Evolutionary conservation across 2,888 invertebrate species (phyloP).

Genomic region (Drosophila borealis): DNA sequence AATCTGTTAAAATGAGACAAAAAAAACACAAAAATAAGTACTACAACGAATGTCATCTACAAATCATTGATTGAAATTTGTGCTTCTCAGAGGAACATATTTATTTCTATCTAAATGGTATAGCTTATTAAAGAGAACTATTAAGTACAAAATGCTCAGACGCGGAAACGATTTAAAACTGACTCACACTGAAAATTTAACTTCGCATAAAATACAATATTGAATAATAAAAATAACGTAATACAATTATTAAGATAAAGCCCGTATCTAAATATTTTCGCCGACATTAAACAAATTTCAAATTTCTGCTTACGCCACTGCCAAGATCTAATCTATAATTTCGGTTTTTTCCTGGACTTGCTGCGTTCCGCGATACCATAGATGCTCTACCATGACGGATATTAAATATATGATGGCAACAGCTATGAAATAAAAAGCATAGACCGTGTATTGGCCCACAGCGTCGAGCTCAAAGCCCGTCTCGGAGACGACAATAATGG

Average conservation of each 20-base stretch:
- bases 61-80: neutral
- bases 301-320: neutral
- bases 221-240: neutral
- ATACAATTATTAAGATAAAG: neutral
- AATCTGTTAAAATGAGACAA: no score
- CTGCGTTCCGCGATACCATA: constrained; percentile 44
- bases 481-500: constrained; percentile 84
- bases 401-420: constrained; percentile 79
- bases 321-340: constrained; percentile 41
- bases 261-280: neutral
- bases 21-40: no score
- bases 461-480: constrained; percentile 75
- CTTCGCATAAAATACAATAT: neutral
- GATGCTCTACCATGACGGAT: constrained; percentile 73
- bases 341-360: constrained; percentile 36
- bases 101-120: neutral
- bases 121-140: neutral
- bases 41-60: no score
- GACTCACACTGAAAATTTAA: neutral
- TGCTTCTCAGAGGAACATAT: constrained; percentile 11
- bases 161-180: no score
- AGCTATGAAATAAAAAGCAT: constrained; percentile 83
- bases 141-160: constrained; percentile 42
- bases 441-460: constrained; percentile 82
- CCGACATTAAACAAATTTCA: no score